Conservation (phyloP, 2,113 vertebrate species). For the Pardalotus punctatus region DNA sequence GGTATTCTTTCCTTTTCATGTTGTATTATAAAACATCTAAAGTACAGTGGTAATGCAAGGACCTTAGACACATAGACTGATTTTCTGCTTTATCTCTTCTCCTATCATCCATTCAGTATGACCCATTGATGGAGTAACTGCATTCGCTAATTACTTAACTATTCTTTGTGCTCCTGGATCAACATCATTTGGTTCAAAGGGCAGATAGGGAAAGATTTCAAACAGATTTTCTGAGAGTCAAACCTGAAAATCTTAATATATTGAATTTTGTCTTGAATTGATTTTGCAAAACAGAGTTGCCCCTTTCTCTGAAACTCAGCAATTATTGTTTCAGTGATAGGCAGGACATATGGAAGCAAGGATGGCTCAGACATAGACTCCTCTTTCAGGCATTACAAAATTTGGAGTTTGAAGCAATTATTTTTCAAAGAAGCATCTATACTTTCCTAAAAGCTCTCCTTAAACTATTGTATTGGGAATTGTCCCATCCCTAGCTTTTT, state of each 20-base stretch:
- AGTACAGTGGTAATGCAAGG: background rate
- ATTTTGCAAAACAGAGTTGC: background rate
- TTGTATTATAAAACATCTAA: background rate
- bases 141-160: background rate
- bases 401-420: background rate
- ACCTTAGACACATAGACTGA: background rate
- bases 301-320: background rate
- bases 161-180: background rate
- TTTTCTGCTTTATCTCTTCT: background rate
- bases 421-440: background rate
- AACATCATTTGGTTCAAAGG: background rate
- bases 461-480: background rate
- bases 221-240: background rate
- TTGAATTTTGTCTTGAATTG: background rate
- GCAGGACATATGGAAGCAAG: background rate
- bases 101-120: background rate
- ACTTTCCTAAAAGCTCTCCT: background rate
- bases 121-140: background rate
- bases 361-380: background rate
- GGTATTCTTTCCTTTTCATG: background rate
- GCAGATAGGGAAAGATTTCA: background rate
- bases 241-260: background rate
- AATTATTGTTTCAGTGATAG: background rate
- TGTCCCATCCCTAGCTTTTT: background rate
- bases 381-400: background rate